phyloP scores from a whole-genome alignment of 2,888 invertebrate species.

The Unio pictorum region DNA sequence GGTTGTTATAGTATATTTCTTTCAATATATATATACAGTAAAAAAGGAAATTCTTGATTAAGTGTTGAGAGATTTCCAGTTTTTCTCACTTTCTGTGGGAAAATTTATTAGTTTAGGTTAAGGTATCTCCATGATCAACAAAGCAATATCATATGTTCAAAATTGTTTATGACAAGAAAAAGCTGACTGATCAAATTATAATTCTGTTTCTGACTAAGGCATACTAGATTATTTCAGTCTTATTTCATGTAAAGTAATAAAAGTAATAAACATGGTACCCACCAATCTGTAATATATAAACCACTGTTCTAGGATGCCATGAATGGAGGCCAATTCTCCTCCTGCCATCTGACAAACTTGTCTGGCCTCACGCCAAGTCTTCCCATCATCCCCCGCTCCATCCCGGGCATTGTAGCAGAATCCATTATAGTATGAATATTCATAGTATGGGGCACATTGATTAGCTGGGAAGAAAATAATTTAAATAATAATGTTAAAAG shows the following conservation, averaged over 20 bases:
- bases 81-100: no score
- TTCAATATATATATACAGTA: no score
- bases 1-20: no score
- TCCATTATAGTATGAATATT: conserved; percentile 29
- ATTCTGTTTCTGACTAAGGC: neutral
- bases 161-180: no score
- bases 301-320: conserved; percentile 36
- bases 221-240: neutral
- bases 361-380: conserved; percentile 44
- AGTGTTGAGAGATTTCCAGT: no score
- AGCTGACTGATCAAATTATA: conserved; percentile 4
- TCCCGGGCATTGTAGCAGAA: conserved; percentile 36
- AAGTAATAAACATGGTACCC: conserved; percentile 6
- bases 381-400: conserved; percentile 37
- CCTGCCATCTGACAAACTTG: conserved; percentile 32
- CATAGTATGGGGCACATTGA: neutral
- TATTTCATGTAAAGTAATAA: neutral
- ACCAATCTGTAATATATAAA: conserved; percentile 47
- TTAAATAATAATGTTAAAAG: no score
- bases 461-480: no score
- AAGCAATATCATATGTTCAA: no score
- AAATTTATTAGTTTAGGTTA: no score
- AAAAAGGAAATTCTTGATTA: no score
- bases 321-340: conserved; percentile 49
- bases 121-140: no score